Evolutionary conservation across 2,797 vertebrate genomes (phyloP).

Genomic region (Distichodus sexfasciatus): DNA sequence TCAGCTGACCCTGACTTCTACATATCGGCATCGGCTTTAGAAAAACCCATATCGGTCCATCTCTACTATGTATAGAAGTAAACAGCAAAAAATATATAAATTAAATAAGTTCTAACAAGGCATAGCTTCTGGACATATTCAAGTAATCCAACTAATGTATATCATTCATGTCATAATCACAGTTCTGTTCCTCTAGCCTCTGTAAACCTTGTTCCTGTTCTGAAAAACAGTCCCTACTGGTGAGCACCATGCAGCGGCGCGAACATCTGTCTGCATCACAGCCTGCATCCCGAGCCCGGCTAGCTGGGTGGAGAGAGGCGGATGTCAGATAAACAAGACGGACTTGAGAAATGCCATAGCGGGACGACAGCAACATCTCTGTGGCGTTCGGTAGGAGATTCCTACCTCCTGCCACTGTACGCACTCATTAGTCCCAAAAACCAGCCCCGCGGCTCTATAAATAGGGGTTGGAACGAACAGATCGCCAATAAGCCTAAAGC

Average conservation of each 20-base stretch:
- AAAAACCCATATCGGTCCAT: too few species aligned
- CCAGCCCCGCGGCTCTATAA: not conserved
- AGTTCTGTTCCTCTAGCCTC: too few species aligned
- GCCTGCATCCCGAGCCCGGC: not conserved
- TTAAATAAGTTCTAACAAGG: too few species aligned
- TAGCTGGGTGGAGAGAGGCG: not conserved
- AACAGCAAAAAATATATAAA: too few species aligned
- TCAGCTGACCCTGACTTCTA: too few species aligned
- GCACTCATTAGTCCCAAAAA: conserved; percentile 16
- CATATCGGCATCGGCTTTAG: too few species aligned
- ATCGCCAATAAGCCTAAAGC: conserved; percentile 37
- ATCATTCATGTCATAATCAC: too few species aligned
- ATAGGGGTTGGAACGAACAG: conserved; percentile 6
- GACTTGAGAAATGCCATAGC: conserved; percentile 5
- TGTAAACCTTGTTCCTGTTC: not conserved
- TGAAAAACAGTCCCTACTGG: not conserved
- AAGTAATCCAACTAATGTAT: too few species aligned
- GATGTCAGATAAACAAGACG: conserved; percentile 13
- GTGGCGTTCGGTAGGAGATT: not conserved
- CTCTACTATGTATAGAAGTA: too few species aligned
- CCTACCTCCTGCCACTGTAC: not conserved
- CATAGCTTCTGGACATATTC: too few species aligned
- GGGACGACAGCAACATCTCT: conserved; percentile 13
- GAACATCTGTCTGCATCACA: not conserved
- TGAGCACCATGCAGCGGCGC: not conserved